Evolutionary conservation across 2,888 invertebrate species (phyloP).

Genomic region (Sminthurides aquaticus): DNA sequence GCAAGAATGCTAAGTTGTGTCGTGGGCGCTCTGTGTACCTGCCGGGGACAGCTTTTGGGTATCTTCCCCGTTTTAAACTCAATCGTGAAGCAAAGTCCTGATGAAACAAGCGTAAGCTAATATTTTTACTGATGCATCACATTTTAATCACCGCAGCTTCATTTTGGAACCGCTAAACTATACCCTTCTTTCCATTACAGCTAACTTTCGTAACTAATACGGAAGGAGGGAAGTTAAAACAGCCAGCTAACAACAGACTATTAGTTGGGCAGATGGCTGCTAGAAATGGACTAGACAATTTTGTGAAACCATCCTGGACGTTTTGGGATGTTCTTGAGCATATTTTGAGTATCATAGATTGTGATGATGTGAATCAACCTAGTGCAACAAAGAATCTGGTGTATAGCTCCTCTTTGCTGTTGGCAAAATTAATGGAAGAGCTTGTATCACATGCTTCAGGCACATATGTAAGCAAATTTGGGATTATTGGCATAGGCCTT

Average conservation of each 20-base stretch:
- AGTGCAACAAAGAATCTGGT: slow-evolving; percentile 49
- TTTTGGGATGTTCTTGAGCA: slow-evolving; percentile 76
- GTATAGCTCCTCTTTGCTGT: slow-evolving; percentile 50
- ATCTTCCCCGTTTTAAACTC: slow-evolving; percentile 41
- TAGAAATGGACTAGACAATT: slow-evolving; percentile 35
- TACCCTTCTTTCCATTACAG: slow-evolving; percentile 24
- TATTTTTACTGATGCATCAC: no score
- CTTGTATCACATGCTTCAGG: slow-evolving; percentile 71
- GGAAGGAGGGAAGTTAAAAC: slow-evolving; percentile 39
- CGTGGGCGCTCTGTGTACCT: slow-evolving; percentile 39
- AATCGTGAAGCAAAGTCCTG: slow-evolving; percentile 38
- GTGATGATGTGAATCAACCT: slow-evolving; percentile 61
- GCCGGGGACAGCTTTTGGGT: slow-evolving; percentile 39
- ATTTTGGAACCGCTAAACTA: neutral
- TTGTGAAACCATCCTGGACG: slow-evolving; percentile 51
- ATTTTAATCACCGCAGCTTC: neutral
- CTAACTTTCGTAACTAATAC: slow-evolving; percentile 40
- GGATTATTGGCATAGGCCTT: neutral
- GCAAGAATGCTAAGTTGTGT: slow-evolving; percentile 39
- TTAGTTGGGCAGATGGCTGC: slow-evolving; percentile 42
- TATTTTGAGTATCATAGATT: slow-evolving; percentile 70
- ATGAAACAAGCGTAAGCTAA: slow-evolving; percentile 40
- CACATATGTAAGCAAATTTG: slow-evolving; percentile 55
- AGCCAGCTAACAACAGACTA: slow-evolving; percentile 37
- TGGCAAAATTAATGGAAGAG: slow-evolving; percentile 79